A percentile compares a stretch with the other conserved stretches of the same genome.
These are phyloP conservation scores for Monopterus albus DNA, from an alignment of 2,113 vertebrate genomes.

Conservation along the genomic window DNA sequence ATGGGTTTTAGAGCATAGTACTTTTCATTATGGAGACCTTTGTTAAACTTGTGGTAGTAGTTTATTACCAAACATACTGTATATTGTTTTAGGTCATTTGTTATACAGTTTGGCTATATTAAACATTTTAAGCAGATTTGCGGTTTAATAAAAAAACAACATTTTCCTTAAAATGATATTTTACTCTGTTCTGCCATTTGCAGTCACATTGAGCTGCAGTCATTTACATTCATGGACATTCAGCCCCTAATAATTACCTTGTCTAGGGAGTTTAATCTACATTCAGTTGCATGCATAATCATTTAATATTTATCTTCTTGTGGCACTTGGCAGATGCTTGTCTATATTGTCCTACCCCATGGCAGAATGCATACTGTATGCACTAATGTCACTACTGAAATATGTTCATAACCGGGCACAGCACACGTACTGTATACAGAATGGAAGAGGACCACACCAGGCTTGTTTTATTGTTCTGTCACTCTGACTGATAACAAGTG, in stretches of 20 bases:
- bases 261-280: conserved; percentile 57
- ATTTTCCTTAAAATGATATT: conserved; percentile 31
- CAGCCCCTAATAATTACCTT: conserved; percentile 57
- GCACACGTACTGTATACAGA: too few relatives aligned
- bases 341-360: neutral
- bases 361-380: neutral
- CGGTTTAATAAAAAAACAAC: neutral
- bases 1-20: neutral
- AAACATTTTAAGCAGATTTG: neutral
- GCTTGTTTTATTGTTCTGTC: conserved; percentile 6
- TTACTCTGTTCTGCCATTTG: conserved; percentile 18
- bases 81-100: neutral
- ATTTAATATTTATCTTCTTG: conserved; percentile 55
- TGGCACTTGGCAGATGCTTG: conserved; percentile 31
- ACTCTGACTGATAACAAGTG: conserved; percentile 16
- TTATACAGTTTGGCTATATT: neutral
- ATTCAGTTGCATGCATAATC: conserved; percentile 62
- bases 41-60: neutral
- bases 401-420: neutral
- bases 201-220: conserved; percentile 25
- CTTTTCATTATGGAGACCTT: neutral
- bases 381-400: neutral
- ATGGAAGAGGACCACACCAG: neutral
- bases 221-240: conserved; percentile 62
- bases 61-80: neutral